Evolutionary conservation across 1,140 invertebrate genomes (phyloP).

Genomic region (Conopomorpha cramerella): DNA sequence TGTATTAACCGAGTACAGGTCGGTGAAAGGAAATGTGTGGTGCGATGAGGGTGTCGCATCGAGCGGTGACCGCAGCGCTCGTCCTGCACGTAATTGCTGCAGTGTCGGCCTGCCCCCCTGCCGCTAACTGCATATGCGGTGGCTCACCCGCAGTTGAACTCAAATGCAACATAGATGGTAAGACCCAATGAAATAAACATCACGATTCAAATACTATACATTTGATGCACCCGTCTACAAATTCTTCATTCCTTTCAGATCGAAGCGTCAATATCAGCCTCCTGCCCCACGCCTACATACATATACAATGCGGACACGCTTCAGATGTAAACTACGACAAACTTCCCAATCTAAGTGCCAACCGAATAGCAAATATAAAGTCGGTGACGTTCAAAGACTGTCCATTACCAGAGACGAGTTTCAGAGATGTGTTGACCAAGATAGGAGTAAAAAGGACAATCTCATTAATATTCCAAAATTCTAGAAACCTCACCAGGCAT

Average conservation of each 20-base stretch:
- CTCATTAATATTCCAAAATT: slow-evolving; percentile 50
- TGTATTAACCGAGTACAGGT: no score
- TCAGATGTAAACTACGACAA: slow-evolving; percentile 37
- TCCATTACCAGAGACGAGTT: slow-evolving; percentile 40
- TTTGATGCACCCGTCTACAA: not conserved
- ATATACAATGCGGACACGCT: slow-evolving; percentile 40
- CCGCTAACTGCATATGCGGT: slow-evolving; percentile 50
- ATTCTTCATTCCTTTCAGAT: slow-evolving; percentile 25
- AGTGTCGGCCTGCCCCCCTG: slow-evolving; percentile 36
- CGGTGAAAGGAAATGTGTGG: no score
- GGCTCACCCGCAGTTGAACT: slow-evolving; percentile 46
- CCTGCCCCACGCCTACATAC: slow-evolving; percentile 40
- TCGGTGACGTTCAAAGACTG: slow-evolving; percentile 53
- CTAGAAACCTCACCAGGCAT: slow-evolving; percentile 44
- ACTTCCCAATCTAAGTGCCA: slow-evolving; percentile 39
- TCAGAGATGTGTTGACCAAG: slow-evolving; percentile 36
- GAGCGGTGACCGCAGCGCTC: slow-evolving; percentile 25
- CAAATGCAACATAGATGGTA: slow-evolving; percentile 51
- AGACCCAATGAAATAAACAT: no score
- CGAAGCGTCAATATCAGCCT: slow-evolving; percentile 36
- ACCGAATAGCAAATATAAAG: slow-evolving; percentile 29
- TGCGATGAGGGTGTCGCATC: no score
- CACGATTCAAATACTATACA: not conserved
- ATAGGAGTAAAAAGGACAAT: slow-evolving; percentile 48
- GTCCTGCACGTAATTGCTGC: slow-evolving; percentile 36